Conservation (phyloP, 2,888 invertebrate genomes). For the Pilophorus perplexus region DNA sequence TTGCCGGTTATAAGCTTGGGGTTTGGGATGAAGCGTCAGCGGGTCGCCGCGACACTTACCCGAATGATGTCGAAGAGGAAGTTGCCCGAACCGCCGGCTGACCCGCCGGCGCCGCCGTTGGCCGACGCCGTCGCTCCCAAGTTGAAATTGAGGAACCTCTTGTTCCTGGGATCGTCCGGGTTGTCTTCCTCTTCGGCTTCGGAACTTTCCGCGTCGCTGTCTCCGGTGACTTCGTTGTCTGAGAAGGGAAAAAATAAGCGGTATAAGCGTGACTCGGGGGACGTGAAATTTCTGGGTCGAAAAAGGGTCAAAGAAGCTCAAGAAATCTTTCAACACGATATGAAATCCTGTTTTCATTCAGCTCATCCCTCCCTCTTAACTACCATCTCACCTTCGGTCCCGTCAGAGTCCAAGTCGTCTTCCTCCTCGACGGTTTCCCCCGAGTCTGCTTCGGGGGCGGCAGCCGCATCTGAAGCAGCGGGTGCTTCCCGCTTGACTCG, state of each 20-base stretch:
- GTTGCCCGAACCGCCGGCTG: slow-evolving; percentile 74
- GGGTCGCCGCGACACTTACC: slow-evolving; percentile 66
- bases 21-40: no score
- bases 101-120: slow-evolving; percentile 54
- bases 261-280: no score
- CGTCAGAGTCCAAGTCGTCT: slow-evolving; percentile 48
- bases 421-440: slow-evolving; percentile 42
- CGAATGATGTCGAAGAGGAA: slow-evolving; percentile 85
- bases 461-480: slow-evolving; percentile 44
- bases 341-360: no score
- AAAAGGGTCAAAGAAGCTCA: no score
- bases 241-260: no score
- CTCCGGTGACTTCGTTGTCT: slow-evolving; percentile 47
- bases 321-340: no score
- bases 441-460: slow-evolving; percentile 32
- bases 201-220: slow-evolving; percentile 45
- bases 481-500: slow-evolving; percentile 52
- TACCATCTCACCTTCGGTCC: slow-evolving; percentile 48
- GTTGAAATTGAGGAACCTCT: slow-evolving; percentile 69
- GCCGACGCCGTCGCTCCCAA: slow-evolving; percentile 55
- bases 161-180: slow-evolving; percentile 77
- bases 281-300: no score
- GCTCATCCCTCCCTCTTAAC: no score
- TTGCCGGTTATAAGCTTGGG: no score
- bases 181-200: slow-evolving; percentile 58